A percentile compares a stretch with the other conserved stretches of the same genome.
Evolutionary conservation across 1,140 invertebrate species (phyloP).

Genomic region (Drosophila ogumai): DNA sequence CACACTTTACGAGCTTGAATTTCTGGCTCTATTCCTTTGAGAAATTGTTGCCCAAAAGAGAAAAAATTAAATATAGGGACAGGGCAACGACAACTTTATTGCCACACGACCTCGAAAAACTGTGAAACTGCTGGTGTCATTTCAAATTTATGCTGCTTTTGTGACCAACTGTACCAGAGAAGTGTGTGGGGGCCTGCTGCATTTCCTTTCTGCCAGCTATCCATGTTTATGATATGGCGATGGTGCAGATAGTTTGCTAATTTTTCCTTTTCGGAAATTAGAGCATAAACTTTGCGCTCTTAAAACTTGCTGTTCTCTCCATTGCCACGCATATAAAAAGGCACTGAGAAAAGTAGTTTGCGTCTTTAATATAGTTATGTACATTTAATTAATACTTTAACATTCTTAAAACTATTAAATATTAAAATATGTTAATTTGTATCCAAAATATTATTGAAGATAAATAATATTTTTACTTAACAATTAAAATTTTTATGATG

Average conservation of each 20-base stretch:
- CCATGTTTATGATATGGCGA: constrained; percentile 78
- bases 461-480: no score
- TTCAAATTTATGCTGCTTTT: constrained; percentile 81
- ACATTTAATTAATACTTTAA: no score
- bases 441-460: no score
- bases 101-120: constrained; percentile 76
- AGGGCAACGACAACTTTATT: constrained; percentile 62
- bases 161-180: constrained; percentile 62
- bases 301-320: constrained; percentile 56
- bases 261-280: constrained; percentile 83
- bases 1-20: constrained; percentile 57
- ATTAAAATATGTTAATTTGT: no score
- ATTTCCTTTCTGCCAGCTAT: constrained; percentile 49
- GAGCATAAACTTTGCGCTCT: constrained; percentile 77
- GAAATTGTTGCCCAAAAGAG: constrained; percentile 24
- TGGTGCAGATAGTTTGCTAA: constrained; percentile 81
- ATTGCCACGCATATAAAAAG: constrained; percentile 13
- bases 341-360: background rate
- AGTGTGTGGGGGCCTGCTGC: constrained; percentile 24
- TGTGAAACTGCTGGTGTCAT: constrained; percentile 79
- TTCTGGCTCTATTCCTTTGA: constrained; percentile 27
- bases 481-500: no score
- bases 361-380: background rate
- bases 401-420: background rate
- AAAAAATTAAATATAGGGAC: constrained; percentile 10